Conservation (phyloP, 2,797 vertebrate species). For the Lemur catta region DNA sequence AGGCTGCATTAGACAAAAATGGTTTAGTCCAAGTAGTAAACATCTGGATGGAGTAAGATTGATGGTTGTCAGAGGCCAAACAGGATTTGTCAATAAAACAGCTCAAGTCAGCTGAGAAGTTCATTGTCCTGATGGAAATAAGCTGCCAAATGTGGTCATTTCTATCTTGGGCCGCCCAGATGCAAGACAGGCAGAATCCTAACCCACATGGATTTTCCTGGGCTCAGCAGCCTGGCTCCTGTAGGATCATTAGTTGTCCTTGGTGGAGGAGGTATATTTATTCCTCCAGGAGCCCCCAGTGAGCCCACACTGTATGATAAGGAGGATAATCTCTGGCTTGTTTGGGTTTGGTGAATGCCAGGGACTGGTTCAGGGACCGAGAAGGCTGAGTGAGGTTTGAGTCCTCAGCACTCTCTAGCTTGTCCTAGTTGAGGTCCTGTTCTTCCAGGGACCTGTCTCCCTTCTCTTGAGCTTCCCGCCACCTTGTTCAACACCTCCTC, state of each 20-base stretch:
- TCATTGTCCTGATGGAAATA: neutral
- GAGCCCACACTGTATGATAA: rapidly evolving
- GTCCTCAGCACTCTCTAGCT: neutral
- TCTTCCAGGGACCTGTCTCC: neutral
- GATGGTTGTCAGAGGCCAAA: neutral
- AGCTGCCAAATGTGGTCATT: neutral
- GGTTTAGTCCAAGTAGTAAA: neutral
- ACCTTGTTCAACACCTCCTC: neutral
- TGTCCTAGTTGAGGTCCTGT: neutral
- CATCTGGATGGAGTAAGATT: neutral
- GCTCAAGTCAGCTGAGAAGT: neutral
- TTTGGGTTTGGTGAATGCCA: neutral
- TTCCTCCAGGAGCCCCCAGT: neutral
- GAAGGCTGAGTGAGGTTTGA: neutral
- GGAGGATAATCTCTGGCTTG: neutral
- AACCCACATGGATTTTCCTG: neutral
- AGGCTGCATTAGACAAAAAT: neutral
- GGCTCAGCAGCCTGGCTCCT: neutral
- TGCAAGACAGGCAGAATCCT: neutral
- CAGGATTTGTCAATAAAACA: neutral
- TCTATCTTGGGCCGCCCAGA: neutral
- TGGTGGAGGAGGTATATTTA: neutral
- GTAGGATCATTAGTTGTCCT: neutral
- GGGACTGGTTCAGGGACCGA: neutral
- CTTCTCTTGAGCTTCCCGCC: neutral